These are phyloP conservation scores for Tringa solitaria DNA, from an alignment of 2,113 vertebrate genomes.

Conservation along the genomic window DNA sequence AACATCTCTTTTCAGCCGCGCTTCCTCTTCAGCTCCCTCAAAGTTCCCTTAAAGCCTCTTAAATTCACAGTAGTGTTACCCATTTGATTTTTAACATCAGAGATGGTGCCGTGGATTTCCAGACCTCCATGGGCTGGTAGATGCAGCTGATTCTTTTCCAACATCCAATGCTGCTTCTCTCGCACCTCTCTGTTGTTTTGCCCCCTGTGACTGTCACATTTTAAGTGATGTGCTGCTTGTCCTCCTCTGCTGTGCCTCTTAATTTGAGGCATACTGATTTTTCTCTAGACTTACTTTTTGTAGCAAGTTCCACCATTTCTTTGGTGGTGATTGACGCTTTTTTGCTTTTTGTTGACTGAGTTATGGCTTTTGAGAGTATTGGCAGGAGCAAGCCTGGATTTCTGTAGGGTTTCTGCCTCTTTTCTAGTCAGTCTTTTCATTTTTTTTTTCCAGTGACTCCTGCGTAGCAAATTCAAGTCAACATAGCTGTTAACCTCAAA, in stretches of 20 bases:
- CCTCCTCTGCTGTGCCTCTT: background rate
- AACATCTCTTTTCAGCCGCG: background rate
- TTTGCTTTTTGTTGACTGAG: background rate
- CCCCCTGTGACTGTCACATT: accelerated
- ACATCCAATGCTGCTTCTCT: accelerated
- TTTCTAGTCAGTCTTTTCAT: accelerated
- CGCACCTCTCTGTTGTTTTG: accelerated
- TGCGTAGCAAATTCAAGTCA: too few relatives aligned
- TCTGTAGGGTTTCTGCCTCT: background rate
- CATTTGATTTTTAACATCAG: accelerated
- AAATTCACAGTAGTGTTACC: accelerated
- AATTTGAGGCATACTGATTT: background rate
- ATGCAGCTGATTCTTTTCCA: background rate
- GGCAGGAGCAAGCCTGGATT: background rate
- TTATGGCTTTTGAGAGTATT: background rate
- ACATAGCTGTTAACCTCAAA: background rate
- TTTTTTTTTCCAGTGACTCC: background rate
- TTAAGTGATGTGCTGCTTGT: background rate
- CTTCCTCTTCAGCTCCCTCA: background rate
- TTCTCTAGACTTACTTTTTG: background rate
- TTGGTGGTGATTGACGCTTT: accelerated
- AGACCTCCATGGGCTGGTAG: background rate
- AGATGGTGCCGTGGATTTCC: background rate
- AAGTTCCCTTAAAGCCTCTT: background rate
- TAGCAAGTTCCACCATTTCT: background rate